Evolutionary conservation across 2,797 vertebrate species (phyloP).

Genomic region (Melanotaenia pygmaea): DNA sequence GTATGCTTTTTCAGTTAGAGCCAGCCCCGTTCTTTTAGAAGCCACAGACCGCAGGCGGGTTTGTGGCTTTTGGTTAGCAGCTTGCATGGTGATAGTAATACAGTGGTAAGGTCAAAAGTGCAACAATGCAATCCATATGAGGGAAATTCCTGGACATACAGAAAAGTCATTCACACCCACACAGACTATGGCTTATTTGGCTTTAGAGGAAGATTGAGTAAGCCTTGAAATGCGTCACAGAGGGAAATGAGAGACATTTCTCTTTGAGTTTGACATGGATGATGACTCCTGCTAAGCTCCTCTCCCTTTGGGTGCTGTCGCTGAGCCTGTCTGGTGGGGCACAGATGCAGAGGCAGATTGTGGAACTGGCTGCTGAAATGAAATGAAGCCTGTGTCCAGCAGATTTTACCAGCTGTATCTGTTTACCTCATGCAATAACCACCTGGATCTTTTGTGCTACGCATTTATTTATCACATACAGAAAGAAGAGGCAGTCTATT

Average conservation of each 20-base stretch:
- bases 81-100: slow-evolving; percentile 11
- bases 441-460: neutral
- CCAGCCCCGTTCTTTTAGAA: slow-evolving; percentile 29
- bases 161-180: slow-evolving; percentile 31
- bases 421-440: neutral
- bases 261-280: neutral
- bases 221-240: neutral
- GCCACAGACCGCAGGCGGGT: slow-evolving; percentile 18
- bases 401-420: neutral
- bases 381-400: neutral
- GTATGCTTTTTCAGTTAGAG: slow-evolving; percentile 39
- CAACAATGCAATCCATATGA: slow-evolving; percentile 32
- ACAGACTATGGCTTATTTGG: slow-evolving; percentile 14
- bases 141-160: slow-evolving; percentile 16
- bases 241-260: slow-evolving; percentile 3
- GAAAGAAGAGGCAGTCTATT: neutral
- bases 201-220: slow-evolving; percentile 14
- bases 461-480: neutral
- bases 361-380: neutral
- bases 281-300: neutral
- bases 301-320: neutral
- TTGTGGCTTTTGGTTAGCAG: slow-evolving; percentile 27
- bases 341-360: neutral
- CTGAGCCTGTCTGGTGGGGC: neutral
- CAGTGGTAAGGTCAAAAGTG: slow-evolving; percentile 32